Evolutionary conservation across 2,888 invertebrate species (phyloP), one percentile per base, ranked within the genome.

Genomic region (Rhopalosiphum nymphaeae): DNA sequence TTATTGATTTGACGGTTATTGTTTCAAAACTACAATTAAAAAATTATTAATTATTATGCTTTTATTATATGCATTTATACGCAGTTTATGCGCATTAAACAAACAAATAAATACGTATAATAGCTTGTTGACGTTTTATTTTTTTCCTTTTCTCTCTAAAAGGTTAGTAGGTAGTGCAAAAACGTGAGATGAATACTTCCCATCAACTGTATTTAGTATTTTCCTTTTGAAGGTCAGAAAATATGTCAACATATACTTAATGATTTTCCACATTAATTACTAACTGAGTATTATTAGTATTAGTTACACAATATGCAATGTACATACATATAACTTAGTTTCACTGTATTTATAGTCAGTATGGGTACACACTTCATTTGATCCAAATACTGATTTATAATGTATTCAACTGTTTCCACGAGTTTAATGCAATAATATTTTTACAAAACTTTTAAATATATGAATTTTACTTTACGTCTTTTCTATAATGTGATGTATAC

Each of bases 171-270:
- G 91, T 84, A 91, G 42, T 36, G 5, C 78, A 26, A 84, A 53
- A 91, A 84, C 78, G 42, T 53, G 78, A 91, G 78, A 84, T 29
- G 91, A 36, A 84, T 78, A 84, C 25, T 89, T 26, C 29, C 16
- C 53, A 13, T 49, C 36, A 36, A 42, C 16, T 16, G 78, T 29
- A 29, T 13, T 53, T 36, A 29, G 53, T 84, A 53, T 84, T 91
- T 91, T 91, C 42, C 78, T 11, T 53, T 16, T 16, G 78, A 91
- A 91, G 91, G 91, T 91, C 53, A 91, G n/a, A 91, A 49, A 91
- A 91, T 49, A 84, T 13, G 78, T 91, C 91, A 42, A 78, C 67
- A 1, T 26, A 36, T 44, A 36, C 3, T 9, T 84, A 53, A 91
- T 53, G 78, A 84, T 91, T 67, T 91, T 53, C 91, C 78, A 42